Evolutionary conservation across 2,797 vertebrate species (phyloP).

Genomic region (Darevskia mixta): DNA sequence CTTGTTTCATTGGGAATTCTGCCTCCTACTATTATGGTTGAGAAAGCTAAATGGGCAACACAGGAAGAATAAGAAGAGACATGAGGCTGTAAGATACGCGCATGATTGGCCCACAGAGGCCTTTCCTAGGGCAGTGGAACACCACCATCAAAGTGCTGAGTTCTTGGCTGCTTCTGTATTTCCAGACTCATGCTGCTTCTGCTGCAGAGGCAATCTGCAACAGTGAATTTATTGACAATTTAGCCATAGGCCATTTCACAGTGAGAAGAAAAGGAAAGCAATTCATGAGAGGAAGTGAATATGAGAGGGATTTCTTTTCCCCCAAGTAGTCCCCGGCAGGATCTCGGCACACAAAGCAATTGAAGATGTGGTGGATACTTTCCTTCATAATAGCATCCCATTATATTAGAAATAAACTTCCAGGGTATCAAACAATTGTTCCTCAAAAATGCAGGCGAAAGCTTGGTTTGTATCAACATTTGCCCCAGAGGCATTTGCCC

Average conservation of each 20-base stretch:
- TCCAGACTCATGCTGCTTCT: constrained; percentile 21
- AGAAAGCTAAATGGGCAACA: constrained; percentile 3
- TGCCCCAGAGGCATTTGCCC: neutral
- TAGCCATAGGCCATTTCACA: constrained; percentile 25
- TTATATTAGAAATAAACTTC: constrained; percentile 5
- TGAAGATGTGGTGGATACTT: neutral
- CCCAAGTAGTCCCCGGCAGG: neutral
- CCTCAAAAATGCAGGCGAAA: constrained; percentile 38
- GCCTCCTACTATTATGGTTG: constrained; percentile 3
- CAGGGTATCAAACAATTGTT: constrained; percentile 54
- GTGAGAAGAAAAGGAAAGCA: neutral
- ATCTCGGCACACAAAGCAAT: neutral
- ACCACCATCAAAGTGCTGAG: constrained; percentile 22
- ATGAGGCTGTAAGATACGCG: neutral
- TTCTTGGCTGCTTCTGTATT: neutral
- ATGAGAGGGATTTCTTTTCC: neutral
- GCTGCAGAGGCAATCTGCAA: constrained; percentile 11
- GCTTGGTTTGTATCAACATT: constrained; percentile 43
- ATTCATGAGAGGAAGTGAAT: constrained; percentile 2
- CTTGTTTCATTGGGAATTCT: neutral
- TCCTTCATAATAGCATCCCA: neutral
- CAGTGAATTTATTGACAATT: constrained; percentile 25
- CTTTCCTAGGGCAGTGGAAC: constrained; percentile 14
- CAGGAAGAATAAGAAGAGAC: neutral
- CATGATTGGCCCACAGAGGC: neutral